These are phyloP conservation scores for Pseudomyrmex concolor DNA, from an alignment of 1,140 invertebrate genomes.

Conservation along the genomic window DNA sequence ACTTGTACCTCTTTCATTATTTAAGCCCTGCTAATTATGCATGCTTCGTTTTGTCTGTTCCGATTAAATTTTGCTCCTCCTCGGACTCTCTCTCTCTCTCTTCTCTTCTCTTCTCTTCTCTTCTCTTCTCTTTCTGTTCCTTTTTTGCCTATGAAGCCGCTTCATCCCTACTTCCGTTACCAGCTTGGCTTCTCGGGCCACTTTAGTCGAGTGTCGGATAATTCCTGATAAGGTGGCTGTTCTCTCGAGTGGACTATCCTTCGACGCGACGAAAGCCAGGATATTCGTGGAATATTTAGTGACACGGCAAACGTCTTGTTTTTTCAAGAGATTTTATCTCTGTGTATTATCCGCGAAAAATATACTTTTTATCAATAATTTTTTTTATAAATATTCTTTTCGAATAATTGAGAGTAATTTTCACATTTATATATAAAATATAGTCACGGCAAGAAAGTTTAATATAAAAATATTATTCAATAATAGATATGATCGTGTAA, in stretches of 20 bases:
- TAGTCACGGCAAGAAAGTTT: not conserved
- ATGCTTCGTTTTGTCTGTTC: conserved; percentile 61
- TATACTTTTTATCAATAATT: not conserved
- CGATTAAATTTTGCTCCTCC: conserved; percentile 61
- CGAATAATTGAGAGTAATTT: not conserved
- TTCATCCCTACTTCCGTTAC: conserved; percentile 27
- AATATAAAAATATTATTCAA: not conserved
- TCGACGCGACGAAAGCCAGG: conserved; percentile 22
- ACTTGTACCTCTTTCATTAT: conserved; percentile 56
- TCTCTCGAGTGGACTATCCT: conserved; percentile 58
- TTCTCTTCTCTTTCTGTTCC: no score
- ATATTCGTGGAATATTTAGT: conserved; percentile 33
- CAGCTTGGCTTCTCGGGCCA: conserved; percentile 62
- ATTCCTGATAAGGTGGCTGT: conserved; percentile 72
- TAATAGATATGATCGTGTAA: conserved; percentile 11
- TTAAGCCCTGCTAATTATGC: conserved; percentile 70
- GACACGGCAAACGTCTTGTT: not conserved
- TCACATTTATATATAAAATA: not conserved
- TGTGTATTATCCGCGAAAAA: not conserved
- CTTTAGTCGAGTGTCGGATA: conserved; percentile 71
- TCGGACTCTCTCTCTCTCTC: not conserved
- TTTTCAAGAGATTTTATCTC: conserved; percentile 24
- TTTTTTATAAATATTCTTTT: not conserved
- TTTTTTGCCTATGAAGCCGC: not conserved
- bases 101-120: no score